Evolutionary conservation across 2,113 vertebrate species (phyloP), one percentile per base, ranked within the genome.

Genomic region (Larimichthys polyactis): DNA sequence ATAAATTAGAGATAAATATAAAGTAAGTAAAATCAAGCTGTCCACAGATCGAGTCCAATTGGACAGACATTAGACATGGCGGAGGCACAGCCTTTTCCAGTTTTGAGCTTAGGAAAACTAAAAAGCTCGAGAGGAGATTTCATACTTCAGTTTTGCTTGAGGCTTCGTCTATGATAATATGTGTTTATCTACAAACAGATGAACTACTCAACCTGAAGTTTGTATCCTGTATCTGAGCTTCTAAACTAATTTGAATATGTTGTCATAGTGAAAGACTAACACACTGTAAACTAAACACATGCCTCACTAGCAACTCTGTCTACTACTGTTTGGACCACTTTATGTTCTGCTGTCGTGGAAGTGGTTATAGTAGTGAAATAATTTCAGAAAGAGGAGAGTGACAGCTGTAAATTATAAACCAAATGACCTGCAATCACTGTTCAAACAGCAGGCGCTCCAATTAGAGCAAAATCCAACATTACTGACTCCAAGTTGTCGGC

Each of bases 391-490:
- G 20, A 20, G n/a, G 5, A 29, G 20, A 51, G 16, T 40, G 7
- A 40, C 32, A 43, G 58, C 72, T 27, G 82, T 51, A 70, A 17
- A 58, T 16, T 24, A 51, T 69, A 67, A 55, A 78, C 67, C 68
- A 52, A 72, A 71, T 67, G 69, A 87, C 78, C 70, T 66, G 79
- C 3, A 29, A 17, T 57, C 71, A 70, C 66, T 49, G 68, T 58
- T 59, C 76, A 65, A 80, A 64, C 91, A 85, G 89, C 78, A 79
- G 84, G 86, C 1, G 49, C 55, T 81, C 87, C 64, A 83, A 90
- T 90, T 89, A 90, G 67, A 85, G 75, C 46, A 68, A 74, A 87
- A 72, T 55, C 75, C 78, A 77, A 55, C 48, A 48, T 81, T 75
- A 79, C 20, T 5, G 74, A 72, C 70, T 78, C 15, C 24, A 54